A percentile compares a stretch with the other conserved stretches of the same genome.
Evolutionary conservation across 2,888 invertebrate genomes (phyloP).

Genomic region (Aproaerema taeniolella): DNA sequence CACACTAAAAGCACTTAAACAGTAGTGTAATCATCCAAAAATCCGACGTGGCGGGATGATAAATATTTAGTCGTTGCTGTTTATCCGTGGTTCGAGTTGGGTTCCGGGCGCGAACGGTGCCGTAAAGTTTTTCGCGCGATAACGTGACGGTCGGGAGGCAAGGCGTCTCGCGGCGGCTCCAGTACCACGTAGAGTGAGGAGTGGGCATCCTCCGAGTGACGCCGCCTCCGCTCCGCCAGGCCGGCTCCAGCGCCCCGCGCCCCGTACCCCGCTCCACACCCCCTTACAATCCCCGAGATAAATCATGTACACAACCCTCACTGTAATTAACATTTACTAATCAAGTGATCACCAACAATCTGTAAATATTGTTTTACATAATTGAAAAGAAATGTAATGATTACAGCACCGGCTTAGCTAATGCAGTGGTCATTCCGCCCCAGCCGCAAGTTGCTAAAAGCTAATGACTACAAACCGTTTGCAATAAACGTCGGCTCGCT

Average conservation of each 20-base stretch:
- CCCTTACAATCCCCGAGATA: background rate
- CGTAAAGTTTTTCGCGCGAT: constrained; percentile 27
- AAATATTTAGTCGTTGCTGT: background rate
- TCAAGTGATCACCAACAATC: too few species aligned
- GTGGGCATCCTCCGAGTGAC: constrained; percentile 45
- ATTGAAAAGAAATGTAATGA: too few species aligned
- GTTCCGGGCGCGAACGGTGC: background rate
- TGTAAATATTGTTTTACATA: too few species aligned
- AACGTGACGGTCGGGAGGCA: constrained; percentile 25
- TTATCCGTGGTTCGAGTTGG: background rate
- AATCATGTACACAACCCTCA: constrained; percentile 3
- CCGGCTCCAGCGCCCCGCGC: constrained; percentile 13
- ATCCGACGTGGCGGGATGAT: background rate
- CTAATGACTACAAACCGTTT: constrained; percentile 40
- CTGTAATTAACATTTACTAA: background rate
- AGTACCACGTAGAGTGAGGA: constrained; percentile 39
- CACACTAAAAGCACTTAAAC: constrained; percentile 5
- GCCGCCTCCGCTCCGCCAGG: constrained; percentile 26
- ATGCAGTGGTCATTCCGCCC: too few species aligned
- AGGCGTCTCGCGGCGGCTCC: constrained; percentile 55
- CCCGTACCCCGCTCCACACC: constrained; percentile 5
- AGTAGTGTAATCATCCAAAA: too few species aligned
- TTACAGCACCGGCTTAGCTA: too few species aligned
- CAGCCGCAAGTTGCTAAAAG: constrained; percentile 34
- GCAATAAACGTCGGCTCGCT: constrained; percentile 47